Conservation (phyloP, 2,113 vertebrate genomes). For the Toxostoma redivivum region DNA sequence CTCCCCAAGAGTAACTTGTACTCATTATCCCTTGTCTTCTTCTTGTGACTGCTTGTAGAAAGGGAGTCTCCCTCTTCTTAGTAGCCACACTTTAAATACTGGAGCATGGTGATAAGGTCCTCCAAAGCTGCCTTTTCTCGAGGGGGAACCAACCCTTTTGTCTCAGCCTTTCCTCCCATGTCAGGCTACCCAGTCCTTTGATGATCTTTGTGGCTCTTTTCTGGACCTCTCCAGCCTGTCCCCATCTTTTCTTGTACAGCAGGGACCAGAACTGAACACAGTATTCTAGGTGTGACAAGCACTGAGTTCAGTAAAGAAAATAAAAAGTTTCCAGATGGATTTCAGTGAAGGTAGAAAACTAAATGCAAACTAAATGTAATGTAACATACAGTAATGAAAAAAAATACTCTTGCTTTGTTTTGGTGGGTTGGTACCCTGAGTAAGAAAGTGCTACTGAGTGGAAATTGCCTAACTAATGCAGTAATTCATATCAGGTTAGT, state of each 20-base stretch:
- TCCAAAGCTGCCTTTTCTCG: not conserved
- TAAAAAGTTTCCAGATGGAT: not conserved
- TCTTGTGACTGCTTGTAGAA: not conserved
- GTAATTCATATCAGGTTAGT: not conserved
- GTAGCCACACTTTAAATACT: not conserved
- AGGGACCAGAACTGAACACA: not conserved
- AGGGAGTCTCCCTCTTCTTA: not conserved
- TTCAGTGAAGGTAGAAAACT: not conserved
- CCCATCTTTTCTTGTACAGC: not conserved
- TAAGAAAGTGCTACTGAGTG: not conserved
- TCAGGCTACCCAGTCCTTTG: not conserved
- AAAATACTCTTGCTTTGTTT: not conserved
- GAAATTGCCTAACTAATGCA: conserved; percentile 1
- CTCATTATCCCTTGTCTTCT: rapidly evolving
- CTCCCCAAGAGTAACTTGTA: not conserved
- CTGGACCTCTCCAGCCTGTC: not conserved
- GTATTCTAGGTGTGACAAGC: not conserved
- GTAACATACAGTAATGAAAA: not conserved
- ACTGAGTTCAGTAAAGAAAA: not conserved
- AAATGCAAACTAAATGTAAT: not conserved
- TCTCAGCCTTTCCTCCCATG: not conserved
- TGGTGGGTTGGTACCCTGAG: not conserved
- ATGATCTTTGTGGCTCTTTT: not conserved
- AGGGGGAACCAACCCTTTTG: not conserved
- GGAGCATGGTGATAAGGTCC: not conserved